Conservation (phyloP, 1,140 invertebrate species). For the Apis laboriosa region DNA sequence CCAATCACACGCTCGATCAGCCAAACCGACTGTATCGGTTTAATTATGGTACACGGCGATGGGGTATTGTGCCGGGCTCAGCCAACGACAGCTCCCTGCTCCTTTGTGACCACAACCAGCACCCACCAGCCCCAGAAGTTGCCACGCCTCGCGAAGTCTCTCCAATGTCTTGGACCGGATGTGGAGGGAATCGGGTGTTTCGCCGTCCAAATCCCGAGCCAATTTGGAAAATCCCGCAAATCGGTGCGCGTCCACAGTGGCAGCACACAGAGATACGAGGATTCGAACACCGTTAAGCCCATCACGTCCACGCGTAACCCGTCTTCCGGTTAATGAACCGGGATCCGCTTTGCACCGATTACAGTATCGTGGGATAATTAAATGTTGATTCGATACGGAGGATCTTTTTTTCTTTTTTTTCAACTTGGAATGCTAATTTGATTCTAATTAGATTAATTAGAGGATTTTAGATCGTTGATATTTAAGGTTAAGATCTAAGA, state of each 20-base stretch:
- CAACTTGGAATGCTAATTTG: not conserved
- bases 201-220: not conserved
- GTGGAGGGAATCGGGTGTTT: not conserved
- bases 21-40: conserved; percentile 41
- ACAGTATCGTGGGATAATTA: not conserved
- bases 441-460: no score
- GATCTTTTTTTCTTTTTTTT: not conserved
- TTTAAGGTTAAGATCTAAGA: no score
- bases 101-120: conserved; percentile 13
- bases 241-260: not conserved
- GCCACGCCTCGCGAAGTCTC: no score
- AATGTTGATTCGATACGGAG: not conserved
- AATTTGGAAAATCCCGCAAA: conserved; percentile 42
- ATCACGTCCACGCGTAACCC: conserved; percentile 21
- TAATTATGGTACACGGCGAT: conserved; percentile 34
- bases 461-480: no score
- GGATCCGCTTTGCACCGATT: not conserved
- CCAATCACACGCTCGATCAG: conserved; percentile 47
- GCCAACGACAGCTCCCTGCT: not conserved
- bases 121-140: conserved; percentile 9
- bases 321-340: conserved; percentile 24
- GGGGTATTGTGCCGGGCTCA: conserved; percentile 8
- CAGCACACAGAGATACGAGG: not conserved
- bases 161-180: not conserved
- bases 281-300: conserved; percentile 15